Evolutionary conservation across 2,113 vertebrate genomes (phyloP).

Genomic region (Lepisosteus osseus): DNA sequence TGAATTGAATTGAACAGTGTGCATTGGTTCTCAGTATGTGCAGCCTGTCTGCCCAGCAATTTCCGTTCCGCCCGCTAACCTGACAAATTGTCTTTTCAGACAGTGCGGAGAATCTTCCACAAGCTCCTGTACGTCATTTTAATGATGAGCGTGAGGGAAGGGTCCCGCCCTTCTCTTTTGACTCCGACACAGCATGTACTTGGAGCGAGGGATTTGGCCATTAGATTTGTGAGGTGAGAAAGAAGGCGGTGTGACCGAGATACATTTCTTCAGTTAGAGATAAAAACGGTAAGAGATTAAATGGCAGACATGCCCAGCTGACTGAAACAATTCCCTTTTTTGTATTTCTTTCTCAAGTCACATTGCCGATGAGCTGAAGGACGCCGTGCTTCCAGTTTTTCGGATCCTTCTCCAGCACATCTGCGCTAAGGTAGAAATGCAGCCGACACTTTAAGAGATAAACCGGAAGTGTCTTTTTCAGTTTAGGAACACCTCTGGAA

Average conservation of each 20-base stretch:
- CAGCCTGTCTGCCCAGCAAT: no score
- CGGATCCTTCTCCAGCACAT: conserved; percentile 84
- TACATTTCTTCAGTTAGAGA: background rate
- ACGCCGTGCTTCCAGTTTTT: conserved; percentile 66
- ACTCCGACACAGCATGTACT: conserved; percentile 51
- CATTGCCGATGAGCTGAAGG: conserved; percentile 75
- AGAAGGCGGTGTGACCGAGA: background rate
- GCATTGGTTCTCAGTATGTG: no score
- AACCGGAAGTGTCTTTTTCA: no score
- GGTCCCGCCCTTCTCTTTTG: conserved; percentile 43
- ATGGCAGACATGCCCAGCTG: background rate
- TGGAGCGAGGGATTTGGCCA: conserved; percentile 64
- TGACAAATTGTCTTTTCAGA: conserved; percentile 50
- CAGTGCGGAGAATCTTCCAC: conserved; percentile 69
- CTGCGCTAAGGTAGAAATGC: conserved; percentile 77
- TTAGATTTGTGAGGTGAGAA: conserved; percentile 83
- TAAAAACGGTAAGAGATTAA: background rate
- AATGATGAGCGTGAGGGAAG: conserved; percentile 66
- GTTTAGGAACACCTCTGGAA: no score
- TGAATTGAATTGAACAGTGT: no score
- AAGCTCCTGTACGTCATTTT: conserved; percentile 74
- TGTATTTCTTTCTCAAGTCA: conserved; percentile 61
- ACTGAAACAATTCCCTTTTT: background rate
- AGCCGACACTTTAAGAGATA: background rate
- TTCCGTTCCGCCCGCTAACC: no score